phyloP scores from a whole-genome alignment of 2,888 invertebrate genomes.

The Caenorhabditis parvicauda region DNA sequence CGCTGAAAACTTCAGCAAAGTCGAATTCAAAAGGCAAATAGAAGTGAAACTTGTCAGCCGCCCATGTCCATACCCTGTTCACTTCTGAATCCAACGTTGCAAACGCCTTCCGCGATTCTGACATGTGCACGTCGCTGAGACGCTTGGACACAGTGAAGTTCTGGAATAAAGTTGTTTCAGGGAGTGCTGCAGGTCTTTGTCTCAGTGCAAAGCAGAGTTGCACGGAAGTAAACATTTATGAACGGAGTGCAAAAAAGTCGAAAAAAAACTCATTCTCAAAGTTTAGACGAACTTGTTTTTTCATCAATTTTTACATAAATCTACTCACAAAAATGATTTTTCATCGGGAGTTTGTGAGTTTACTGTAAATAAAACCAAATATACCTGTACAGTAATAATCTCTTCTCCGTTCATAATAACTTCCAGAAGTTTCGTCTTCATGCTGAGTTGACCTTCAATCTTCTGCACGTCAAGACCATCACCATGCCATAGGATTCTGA shows the following conservation, averaged over 20 bases:
- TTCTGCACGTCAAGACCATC: slow-evolving; percentile 18
- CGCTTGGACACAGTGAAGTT: slow-evolving; percentile 7
- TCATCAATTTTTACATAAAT: neutral
- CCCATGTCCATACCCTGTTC: slow-evolving; percentile 61
- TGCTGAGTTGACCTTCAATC: slow-evolving; percentile 11
- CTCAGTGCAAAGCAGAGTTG: too few relatives aligned
- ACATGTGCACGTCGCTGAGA: slow-evolving; percentile 7
- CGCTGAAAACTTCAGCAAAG: slow-evolving; percentile 64
- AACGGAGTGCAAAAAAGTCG: too few relatives aligned
- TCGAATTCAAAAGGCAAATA: slow-evolving; percentile 65
- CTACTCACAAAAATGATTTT: neutral
- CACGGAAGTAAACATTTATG: too few relatives aligned
- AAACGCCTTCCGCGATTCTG: slow-evolving; percentile 7
- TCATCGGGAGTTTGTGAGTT: neutral
- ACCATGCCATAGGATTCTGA: slow-evolving; percentile 29
- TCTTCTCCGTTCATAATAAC: slow-evolving; percentile 24
- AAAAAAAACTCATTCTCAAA: too few relatives aligned
- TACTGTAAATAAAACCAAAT: slow-evolving; percentile 3
- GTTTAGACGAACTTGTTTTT: too few relatives aligned
- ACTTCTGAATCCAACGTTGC: neutral
- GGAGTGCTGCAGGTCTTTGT: neutral
- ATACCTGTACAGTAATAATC: slow-evolving; percentile 29
- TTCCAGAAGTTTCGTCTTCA: slow-evolving; percentile 11
- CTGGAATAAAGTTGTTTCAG: neutral
- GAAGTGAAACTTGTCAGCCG: slow-evolving; percentile 58